These are phyloP conservation scores for Lichenostomus cassidix DNA, from an alignment of 2,113 vertebrate species.

Conservation along the genomic window DNA sequence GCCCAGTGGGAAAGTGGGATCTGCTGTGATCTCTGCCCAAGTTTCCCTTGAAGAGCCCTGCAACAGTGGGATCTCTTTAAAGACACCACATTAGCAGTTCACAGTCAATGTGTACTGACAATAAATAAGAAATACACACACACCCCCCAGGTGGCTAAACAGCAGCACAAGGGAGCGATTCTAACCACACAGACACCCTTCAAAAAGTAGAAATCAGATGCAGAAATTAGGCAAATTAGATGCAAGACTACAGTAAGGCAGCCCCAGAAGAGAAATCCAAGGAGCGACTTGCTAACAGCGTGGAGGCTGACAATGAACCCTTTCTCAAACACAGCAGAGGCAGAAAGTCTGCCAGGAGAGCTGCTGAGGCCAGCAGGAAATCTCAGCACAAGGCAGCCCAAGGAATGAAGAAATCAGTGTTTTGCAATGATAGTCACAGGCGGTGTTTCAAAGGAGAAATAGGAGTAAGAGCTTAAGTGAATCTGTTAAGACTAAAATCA, in stretches of 20 bases:
- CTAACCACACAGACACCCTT: constrained; percentile 11
- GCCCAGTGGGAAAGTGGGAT: not conserved
- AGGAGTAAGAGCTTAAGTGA: not conserved
- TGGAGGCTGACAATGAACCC: not conserved
- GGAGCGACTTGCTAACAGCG: not conserved
- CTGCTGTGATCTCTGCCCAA: constrained; percentile 34
- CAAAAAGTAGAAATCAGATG: constrained; percentile 18
- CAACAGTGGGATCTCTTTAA: not conserved
- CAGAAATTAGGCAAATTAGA: constrained; percentile 45
- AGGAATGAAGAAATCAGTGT: not conserved
- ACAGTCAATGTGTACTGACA: not conserved
- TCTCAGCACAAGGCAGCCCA: not conserved
- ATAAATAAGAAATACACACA: not conserved
- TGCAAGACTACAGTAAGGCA: constrained; percentile 2
- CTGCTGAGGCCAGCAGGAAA: not conserved
- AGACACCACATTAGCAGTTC: not conserved
- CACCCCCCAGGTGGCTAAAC: constrained; percentile 15
- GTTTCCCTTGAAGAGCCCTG: not conserved
- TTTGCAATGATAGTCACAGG: not conserved
- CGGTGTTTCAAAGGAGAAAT: not conserved
- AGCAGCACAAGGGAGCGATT: not conserved
- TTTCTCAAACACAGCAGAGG: not conserved
- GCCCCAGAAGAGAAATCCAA: not conserved
- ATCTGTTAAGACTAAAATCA: not conserved
- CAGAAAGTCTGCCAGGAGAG: not conserved